Base-by-base conservation (phyloP, 2,888 invertebrate genomes). In the Altica lythri region DNA sequence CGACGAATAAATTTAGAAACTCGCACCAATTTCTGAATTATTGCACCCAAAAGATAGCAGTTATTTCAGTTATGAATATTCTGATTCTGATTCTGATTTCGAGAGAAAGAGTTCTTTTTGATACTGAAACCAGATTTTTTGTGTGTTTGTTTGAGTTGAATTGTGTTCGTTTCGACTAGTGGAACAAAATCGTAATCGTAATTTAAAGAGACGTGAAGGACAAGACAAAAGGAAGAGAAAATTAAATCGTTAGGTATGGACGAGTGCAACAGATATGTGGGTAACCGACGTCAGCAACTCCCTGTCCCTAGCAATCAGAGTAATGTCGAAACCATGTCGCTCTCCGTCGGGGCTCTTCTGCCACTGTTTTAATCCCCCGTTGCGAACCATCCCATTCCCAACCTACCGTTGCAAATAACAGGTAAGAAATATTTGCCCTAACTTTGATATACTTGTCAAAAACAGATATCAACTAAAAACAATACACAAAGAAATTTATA, bases 301-400 rank as follows among this genome's bases (percentile, higher is more conserved):
- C 56, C 51, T 60, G 67, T 68, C 71, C 68, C 68, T 66, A 64
- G 72, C 74, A 75, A 75, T 75, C 75, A 73, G 71, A 62, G 70
- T 75, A 75, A 75, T 75, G 75, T 75, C 75, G 71, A 74, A 75
- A 74, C 72, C 75, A 75, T 75, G 75, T 75, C 70, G 69, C 64
- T 59, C 61, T 10, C n/a, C 29, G 25, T 63, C 62, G 67, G n/a
- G n/a, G n/a, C n/a, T n/a, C n/a, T n/a, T 60, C 64, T 62, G 67
- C 64, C 69, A 67, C 68, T 68, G 50, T 66, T 66, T 73, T 73
- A 72, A 73, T 71, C 68, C 66, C 73, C 73, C 67, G 70, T 55
- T 56, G 65, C 43, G 61, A 61, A 30, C 45, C 44, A 38, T 45
- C 27, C 35, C 10, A 25, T 18, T n/a, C 38, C 35, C 22, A 10